Base-by-base conservation (phyloP, 2,888 invertebrate genomes). In the Hypolimnas misippus region DNA sequence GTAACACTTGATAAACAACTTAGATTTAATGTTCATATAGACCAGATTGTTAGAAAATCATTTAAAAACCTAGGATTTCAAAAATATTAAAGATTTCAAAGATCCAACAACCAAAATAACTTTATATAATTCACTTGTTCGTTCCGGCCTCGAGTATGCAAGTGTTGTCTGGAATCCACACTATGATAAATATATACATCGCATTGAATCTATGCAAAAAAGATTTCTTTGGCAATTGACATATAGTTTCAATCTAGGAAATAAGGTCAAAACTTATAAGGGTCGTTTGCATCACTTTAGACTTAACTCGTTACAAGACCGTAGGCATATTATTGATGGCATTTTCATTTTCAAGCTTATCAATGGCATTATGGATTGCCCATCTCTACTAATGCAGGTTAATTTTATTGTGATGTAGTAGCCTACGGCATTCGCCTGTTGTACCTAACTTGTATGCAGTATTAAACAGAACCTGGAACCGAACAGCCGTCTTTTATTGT, bases 1-100 rank as follows among this genome's bases (percentile, higher is more conserved):
- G 44, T 44, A n/a, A 44, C 16, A 17, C 19, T 14, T 16, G 44
- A 44, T 16, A 19, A 44, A 17, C n/a, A 44, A 44, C n/a, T 44
- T 10, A 44, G 3, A 44, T 44, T 14, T n/a, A 16, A n/a, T 14
- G 16, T 14, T 14, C 44, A 44, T n/a, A 16, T 44, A 14, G 44
- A 44, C n/a, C n/a, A 19, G n/a, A 44, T 44, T 14, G 44, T 16
- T 16, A 44, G 5, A 8, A 44, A 44, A 44, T n/a, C 44, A 7
- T 14, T 14, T 16, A 44, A 44, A 16, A 16, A n/a, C n/a, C n/a
- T 44, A 8, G 44, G 44, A 14, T 44, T 44, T 44, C 25, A 2
- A 5, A 3, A 25, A 25, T 25, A 25, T 25, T 25, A 25, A 25
- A 25, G 25, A 25, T 25, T 25, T 25, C 25, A 25, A 25, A 25